Percentiles rank a stretch among this genome's conserved stretches.
phyloP scores from a whole-genome alignment of 2,888 invertebrate genomes.

The Rhaphigaster nebulosa region DNA sequence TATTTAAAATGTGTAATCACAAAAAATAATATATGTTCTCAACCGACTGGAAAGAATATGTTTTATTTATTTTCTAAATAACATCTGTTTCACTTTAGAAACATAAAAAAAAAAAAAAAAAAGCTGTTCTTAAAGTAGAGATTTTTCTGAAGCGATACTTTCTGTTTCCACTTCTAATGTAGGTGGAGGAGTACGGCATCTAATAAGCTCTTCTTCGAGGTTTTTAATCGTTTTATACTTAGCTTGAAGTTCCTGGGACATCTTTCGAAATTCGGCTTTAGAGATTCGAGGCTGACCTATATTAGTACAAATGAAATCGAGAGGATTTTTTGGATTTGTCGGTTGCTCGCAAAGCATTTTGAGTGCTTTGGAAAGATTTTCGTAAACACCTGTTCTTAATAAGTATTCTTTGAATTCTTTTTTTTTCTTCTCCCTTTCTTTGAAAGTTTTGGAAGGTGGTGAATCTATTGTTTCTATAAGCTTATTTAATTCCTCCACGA shows the following conservation, averaged over 20 bases:
- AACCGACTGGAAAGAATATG: no score
- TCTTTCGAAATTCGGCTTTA: neutral
- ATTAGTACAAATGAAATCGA: slow-evolving; percentile 4
- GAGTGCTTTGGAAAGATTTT: neutral
- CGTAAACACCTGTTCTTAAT: neutral
- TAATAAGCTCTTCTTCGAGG: neutral
- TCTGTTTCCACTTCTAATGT: neutral
- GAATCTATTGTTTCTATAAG: neutral
- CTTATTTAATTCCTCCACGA: neutral
- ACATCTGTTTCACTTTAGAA: neutral
- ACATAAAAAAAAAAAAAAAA: neutral
- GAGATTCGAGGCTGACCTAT: neutral
- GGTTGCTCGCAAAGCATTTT: slow-evolving; percentile 3
- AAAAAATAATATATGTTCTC: no score
- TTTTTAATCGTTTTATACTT: neutral
- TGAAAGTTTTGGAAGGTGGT: neutral
- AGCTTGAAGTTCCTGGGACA: neutral
- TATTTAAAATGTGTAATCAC: no score
- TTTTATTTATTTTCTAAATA: neutral
- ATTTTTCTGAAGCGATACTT: neutral
- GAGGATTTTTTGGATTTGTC: neutral
- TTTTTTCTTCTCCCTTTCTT: neutral
- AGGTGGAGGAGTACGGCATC: neutral
- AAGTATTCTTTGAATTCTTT: neutral
- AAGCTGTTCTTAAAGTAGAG: neutral